Base-by-base conservation (phyloP, 1,140 invertebrate genomes). In the Stratiolaelaps scimitus region DNA sequence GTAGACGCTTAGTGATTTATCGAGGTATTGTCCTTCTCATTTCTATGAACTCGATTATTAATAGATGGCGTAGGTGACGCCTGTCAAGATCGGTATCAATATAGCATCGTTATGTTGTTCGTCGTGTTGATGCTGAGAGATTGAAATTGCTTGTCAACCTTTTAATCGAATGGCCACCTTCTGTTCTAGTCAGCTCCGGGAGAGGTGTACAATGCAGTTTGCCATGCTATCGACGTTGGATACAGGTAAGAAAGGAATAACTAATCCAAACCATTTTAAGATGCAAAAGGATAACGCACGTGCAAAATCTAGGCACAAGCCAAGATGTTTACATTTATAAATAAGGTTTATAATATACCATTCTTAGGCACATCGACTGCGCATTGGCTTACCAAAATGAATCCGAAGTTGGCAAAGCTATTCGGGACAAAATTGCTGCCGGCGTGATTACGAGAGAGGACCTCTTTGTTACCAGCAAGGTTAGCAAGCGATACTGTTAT, bases 311-410 rank as follows among this genome's bases (percentile, higher is more conserved):
- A n/a, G n/a, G n/a, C n/a, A n/a, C n/a, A n/a, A n/a, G n/a, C n/a
- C n/a, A n/a, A n/a, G n/a, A n/a, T n/a, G n/a, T n/a, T n/a, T n/a
- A n/a, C n/a, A n/a, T n/a, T n/a, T n/a, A n/a, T n/a, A 67, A 81
- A 85, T 68, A 75, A 78, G 45, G 89, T 89, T n/a, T n/a, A n/a
- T n/a, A n/a, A n/a, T n/a, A 86, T 68, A 76, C 79, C 47, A 91
- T 90, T 2, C 94, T 92, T 75, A 78, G 89, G n/a, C 88, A 89
- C 72, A 83, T 95, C 68, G 91, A 95, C 74, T 89, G 87, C 72
- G 90, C 90, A 30, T 80, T 78, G 65, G 82, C 84, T 71, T 94
- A 94, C 75, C 78, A 80, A 48, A 93, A 92, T 75, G 89, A 94
- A 74, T 78, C 81, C 48, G 86, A 89, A 77, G 82, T 94, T 19